These are phyloP conservation scores for Athene cunicularia DNA, from an alignment of 2,113 vertebrate species.

Conservation along the genomic window DNA sequence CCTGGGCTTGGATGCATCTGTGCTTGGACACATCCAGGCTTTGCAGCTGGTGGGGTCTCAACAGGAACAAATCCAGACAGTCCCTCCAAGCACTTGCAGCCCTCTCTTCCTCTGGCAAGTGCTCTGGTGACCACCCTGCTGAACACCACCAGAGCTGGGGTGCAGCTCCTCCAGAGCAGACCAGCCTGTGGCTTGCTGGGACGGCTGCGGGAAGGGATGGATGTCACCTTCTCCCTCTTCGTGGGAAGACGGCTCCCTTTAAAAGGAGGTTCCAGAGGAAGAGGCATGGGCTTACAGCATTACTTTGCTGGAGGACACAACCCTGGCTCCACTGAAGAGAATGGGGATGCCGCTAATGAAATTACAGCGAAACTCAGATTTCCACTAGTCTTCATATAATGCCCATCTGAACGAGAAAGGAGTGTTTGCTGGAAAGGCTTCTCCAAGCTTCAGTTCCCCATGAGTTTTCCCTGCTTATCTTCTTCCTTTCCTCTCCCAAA, in stretches of 20 bases:
- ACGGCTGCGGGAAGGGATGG: neutral
- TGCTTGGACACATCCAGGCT: neutral
- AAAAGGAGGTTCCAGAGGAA: neutral
- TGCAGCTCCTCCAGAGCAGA: neutral
- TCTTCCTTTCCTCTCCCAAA: neutral
- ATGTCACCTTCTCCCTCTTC: neutral
- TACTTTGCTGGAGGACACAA: neutral
- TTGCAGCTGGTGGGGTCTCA: neutral
- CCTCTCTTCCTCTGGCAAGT: fast-evolving
- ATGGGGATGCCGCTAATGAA: neutral
- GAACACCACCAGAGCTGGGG: neutral
- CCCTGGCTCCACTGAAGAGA: neutral
- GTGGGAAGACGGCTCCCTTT: neutral
- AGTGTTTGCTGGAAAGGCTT: neutral
- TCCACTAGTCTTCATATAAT: neutral
- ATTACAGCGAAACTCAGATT: neutral
- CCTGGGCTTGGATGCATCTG: neutral
- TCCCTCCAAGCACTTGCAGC: neutral
- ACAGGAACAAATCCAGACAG: neutral
- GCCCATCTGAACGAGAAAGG: neutral
- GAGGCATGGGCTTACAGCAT: neutral
- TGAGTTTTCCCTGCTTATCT: neutral
- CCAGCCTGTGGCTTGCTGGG: neutral
- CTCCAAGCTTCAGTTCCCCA: neutral
- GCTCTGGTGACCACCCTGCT: neutral